phyloP scores from a whole-genome alignment of 2,888 invertebrate species.

The Balanococcus diminutus region DNA sequence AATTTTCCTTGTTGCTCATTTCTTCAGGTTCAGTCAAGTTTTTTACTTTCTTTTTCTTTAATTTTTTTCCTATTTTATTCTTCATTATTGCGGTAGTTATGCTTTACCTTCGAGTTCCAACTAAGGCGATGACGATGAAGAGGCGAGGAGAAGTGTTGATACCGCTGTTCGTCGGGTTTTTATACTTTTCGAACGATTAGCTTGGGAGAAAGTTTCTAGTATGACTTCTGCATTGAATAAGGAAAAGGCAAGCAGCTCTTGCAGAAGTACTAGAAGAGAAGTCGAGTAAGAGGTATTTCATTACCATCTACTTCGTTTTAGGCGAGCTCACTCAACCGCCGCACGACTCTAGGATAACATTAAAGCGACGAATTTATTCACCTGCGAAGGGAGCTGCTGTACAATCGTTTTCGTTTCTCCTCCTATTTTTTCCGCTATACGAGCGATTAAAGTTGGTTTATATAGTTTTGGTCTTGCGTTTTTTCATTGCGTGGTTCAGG shows the following conservation, averaged over 20 bases:
- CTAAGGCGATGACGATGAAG: neutral
- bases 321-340: neutral
- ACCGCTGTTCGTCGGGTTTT: neutral
- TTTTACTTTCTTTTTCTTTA: neutral
- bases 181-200: neutral
- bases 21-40: neutral
- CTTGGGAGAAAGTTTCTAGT: too few relatives aligned
- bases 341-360: neutral
- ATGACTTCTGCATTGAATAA: neutral
- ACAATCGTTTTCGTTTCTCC: neutral
- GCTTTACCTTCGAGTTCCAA: neutral
- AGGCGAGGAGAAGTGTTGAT: neutral
- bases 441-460: neutral
- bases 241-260: too few relatives aligned
- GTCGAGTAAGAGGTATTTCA: neutral
- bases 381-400: neutral
- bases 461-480: neutral
- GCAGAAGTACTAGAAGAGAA: too few relatives aligned
- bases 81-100: neutral
- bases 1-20: neutral
- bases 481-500: neutral
- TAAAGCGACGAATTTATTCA: slow-evolving; percentile 7
- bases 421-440: neutral
- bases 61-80: neutral
- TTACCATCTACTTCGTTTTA: neutral